Percentiles rank a stretch among this genome's conserved stretches.
These are phyloP conservation scores for Cepaea hortensis DNA, from an alignment of 2,888 invertebrate genomes.

Conservation along the genomic window DNA sequence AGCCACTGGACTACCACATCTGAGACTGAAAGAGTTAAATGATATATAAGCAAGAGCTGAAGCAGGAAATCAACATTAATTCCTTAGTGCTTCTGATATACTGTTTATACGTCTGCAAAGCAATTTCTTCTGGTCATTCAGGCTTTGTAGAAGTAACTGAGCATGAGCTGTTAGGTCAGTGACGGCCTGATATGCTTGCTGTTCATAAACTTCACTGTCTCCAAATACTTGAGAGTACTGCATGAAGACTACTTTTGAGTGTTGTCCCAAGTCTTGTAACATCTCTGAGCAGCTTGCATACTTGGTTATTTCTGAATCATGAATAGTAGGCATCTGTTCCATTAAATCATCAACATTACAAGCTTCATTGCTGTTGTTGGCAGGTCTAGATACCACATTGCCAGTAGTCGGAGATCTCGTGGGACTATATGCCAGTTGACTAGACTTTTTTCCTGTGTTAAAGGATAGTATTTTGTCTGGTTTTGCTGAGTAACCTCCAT, in stretches of 20 bases:
- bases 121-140: slow-evolving; percentile 38
- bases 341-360: not conserved
- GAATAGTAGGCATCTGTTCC: not conserved
- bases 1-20: no score
- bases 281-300: slow-evolving; percentile 37
- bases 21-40: no score
- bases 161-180: slow-evolving; percentile 35
- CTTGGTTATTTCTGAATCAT: slow-evolving; percentile 20
- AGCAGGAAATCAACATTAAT: not conserved
- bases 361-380: not conserved
- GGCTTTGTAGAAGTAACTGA: slow-evolving; percentile 11
- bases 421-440: not conserved
- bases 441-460: not conserved
- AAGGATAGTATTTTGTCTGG: not conserved
- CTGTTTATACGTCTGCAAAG: slow-evolving; percentile 26
- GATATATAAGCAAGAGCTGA: no score
- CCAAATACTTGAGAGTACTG: slow-evolving; percentile 41
- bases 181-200: slow-evolving; percentile 26
- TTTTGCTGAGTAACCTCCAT: not conserved
- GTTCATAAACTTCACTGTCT: slow-evolving; percentile 44
- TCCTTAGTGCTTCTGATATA: slow-evolving; percentile 31
- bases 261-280: slow-evolving; percentile 38
- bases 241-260: slow-evolving; percentile 36
- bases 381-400: not conserved
- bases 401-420: not conserved